These are phyloP conservation scores for Solea solea DNA, from an alignment of 2,113 vertebrate genomes.

Conservation along the genomic window DNA sequence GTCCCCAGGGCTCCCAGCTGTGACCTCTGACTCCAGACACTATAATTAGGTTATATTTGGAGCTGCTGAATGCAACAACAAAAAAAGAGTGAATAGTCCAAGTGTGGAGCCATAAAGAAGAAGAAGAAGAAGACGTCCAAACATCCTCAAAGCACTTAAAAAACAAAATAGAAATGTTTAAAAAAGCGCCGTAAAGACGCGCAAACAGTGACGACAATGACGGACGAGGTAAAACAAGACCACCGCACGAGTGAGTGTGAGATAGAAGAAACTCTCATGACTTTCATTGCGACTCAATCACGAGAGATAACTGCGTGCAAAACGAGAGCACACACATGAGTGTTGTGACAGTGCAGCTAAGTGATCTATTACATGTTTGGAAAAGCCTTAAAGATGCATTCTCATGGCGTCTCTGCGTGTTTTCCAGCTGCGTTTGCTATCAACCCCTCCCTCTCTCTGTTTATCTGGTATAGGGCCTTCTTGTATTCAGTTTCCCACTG, in stretches of 20 bases:
- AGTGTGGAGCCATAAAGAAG: slow-evolving; percentile 11
- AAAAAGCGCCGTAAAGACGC: slow-evolving; percentile 4
- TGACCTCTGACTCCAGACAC: slow-evolving; percentile 69
- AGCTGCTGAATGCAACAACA: slow-evolving; percentile 39
- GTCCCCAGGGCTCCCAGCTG: slow-evolving; percentile 72
- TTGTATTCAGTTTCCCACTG: slow-evolving; percentile 66
- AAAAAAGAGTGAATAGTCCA: slow-evolving; percentile 2
- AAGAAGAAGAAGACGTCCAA: background rate
- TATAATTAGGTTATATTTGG: slow-evolving; percentile 72
- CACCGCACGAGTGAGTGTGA: background rate
- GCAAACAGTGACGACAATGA: background rate
- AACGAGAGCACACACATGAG: slow-evolving; percentile 27
- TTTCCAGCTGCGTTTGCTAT: slow-evolving; percentile 74
- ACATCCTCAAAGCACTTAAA: slow-evolving; percentile 17
- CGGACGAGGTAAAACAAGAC: background rate
- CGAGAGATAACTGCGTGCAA: slow-evolving; percentile 15
- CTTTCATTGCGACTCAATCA: slow-evolving; percentile 5
- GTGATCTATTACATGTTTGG: slow-evolving; percentile 76
- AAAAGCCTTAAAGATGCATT: slow-evolving; percentile 66
- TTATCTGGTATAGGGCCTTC: slow-evolving; percentile 66
- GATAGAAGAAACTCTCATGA: background rate
- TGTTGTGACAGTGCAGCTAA: slow-evolving; percentile 62
- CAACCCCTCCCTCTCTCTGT: slow-evolving; percentile 60
- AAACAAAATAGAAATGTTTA: background rate
- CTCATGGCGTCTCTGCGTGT: slow-evolving; percentile 61